Base-by-base conservation (phyloP, 2,888 invertebrate genomes). In the Incurvaria masculella region DNA sequence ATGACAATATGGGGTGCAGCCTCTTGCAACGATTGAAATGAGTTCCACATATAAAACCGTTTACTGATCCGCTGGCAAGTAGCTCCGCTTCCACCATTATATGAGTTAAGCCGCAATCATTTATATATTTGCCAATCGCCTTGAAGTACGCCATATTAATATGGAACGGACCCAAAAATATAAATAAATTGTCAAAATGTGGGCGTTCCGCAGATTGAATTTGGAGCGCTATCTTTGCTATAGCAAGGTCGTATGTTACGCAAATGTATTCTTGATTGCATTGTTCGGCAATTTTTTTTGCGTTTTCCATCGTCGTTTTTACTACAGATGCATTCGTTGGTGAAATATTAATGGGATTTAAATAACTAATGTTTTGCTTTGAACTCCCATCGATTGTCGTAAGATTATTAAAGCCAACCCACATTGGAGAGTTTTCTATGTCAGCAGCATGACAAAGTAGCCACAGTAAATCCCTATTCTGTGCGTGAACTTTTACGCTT, bases 311-410 rank as follows among this genome's bases (percentile, higher is more conserved):
- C 16, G 60, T 62, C 49, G 56, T 56, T 20, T 51, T 40, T 39
- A 59, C 59, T 20, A 58, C 57, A 26, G 57, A 48, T 44, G 40
- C 46, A 49, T 57, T 51, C 10, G 61, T 61, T n/a, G 61, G 60
- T 11, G 61, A 61, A 46, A 40, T 20, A 53, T 62, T 60, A 16
- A 61, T 60, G 6, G 58, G 57, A 45, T 58, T 57, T 5, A 60
- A 47, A 50, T 62, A 60, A 17, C 57, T 53, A 44, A 61, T 49
- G 46, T 57, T 54, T 52, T 61, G 58, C 42, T 51, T 48, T 41
- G 46, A 21, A 42, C 41, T 47, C 42, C 38, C 45, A 45, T 16
- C 19, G 21, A 38, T n/a, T 38, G 16, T 2, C 49, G 40, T 51
- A 56, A 54, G 23, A 46, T 39, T 20, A 49, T 56, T 52, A 47